Percentiles rank a stretch among this genome's conserved stretches.
These are phyloP conservation scores for Gymnoscelis rufifasciata DNA, from an alignment of 2,888 invertebrate species.

Conservation along the genomic window DNA sequence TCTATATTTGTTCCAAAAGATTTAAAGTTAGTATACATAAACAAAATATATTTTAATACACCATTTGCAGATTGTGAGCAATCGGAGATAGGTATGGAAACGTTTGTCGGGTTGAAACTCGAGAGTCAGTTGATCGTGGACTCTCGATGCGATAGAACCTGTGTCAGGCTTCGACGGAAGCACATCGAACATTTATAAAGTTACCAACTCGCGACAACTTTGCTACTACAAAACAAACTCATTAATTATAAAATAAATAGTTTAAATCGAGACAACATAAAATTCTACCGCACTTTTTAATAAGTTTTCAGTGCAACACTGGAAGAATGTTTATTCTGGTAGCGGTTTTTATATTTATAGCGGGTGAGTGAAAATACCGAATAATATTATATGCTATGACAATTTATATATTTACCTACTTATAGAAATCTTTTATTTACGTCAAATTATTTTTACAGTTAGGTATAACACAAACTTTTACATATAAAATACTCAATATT, in stretches of 20 bases:
- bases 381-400: no score
- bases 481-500: no score
- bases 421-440: no score
- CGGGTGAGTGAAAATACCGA: constrained; percentile 9
- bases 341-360: constrained; percentile 13
- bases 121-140: constrained; percentile 16
- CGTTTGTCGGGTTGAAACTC: not conserved
- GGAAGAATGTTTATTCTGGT: constrained; percentile 16
- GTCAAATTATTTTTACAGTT: no score
- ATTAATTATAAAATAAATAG: not conserved
- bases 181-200: constrained; percentile 1
- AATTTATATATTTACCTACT: no score
- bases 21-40: no score
- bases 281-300: not conserved
- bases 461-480: no score
- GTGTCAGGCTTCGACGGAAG: not conserved
- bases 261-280: no score
- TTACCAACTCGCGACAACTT: not conserved
- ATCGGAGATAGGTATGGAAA: not conserved
- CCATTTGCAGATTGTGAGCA: no score
- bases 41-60: no score
- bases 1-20: no score
- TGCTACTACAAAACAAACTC: not conserved
- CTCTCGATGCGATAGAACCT: constrained; percentile 13
- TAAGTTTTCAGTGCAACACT: not conserved